Conservation (phyloP, 2,113 vertebrate species). For the Vimba vimba region DNA sequence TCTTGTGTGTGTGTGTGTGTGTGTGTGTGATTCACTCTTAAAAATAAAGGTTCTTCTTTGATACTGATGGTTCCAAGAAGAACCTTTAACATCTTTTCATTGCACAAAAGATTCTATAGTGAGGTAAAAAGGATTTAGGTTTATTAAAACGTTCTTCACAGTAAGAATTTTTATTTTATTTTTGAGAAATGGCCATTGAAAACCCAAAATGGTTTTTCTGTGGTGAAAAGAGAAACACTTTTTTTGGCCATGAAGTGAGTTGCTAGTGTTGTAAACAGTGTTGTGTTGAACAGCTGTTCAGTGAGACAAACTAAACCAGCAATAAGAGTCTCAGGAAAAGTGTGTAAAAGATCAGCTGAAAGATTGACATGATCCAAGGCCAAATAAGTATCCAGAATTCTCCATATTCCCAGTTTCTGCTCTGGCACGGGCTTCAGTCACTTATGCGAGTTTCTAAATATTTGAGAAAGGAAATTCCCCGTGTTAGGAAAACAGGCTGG, state of each 20-base stretch:
- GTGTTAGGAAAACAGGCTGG: conserved; percentile 50
- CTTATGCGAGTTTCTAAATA: conserved; percentile 63
- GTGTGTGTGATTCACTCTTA: background rate
- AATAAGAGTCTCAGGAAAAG: background rate
- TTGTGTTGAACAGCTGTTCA: background rate
- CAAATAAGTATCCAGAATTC: conserved; percentile 53
- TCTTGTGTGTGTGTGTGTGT: background rate
- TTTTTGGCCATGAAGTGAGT: background rate
- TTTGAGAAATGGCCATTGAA: too few relatives aligned
- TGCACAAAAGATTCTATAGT: too few relatives aligned
- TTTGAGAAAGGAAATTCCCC: conserved; percentile 66
- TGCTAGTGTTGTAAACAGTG: background rate
- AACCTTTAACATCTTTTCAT: too few relatives aligned
- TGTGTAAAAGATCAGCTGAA: conserved; percentile 2
- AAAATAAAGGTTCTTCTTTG: too few relatives aligned
- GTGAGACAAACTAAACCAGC: background rate
- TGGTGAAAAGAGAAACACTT: background rate
- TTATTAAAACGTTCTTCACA: too few relatives aligned
- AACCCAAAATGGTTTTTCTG: too few relatives aligned
- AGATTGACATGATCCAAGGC: conserved; percentile 6
- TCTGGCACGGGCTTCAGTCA: conserved; percentile 42
- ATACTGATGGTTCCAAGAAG: too few relatives aligned
- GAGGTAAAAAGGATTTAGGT: too few relatives aligned
- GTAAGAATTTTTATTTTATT: too few relatives aligned
- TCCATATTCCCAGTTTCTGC: conserved; percentile 48